Conservation (phyloP, 2,797 vertebrate genomes). For the Ptychadena robeensis region DNA sequence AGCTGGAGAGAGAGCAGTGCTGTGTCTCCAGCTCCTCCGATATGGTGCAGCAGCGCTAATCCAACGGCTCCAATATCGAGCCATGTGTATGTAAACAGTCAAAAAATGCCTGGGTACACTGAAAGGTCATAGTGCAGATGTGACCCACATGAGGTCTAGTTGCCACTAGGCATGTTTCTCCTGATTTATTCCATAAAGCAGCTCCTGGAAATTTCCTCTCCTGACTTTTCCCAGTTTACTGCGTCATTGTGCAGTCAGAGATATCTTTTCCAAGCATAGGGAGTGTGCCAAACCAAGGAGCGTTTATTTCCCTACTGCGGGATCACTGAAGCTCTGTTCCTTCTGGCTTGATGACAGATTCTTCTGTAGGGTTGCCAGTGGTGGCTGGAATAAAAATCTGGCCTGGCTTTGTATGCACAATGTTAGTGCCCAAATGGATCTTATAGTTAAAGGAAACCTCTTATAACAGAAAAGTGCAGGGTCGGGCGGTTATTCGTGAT, state of each 20-base stretch:
- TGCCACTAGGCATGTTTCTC: not conserved
- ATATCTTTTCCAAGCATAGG: slow-evolving; percentile 10
- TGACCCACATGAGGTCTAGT: not conserved
- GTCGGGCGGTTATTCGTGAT: not conserved
- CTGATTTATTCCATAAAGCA: slow-evolving; percentile 31
- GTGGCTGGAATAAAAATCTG: not conserved
- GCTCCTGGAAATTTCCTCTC: slow-evolving; percentile 39
- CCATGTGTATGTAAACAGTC: not conserved
- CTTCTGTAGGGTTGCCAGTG: slow-evolving; percentile 4
- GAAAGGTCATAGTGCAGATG: not conserved
- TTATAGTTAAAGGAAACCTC: not conserved
- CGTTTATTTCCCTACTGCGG: slow-evolving; percentile 11
- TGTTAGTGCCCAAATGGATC: not conserved
- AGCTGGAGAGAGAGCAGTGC: too few relatives aligned
- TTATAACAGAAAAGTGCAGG: not conserved
- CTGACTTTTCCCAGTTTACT: slow-evolving; percentile 10
- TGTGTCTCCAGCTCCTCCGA: too few relatives aligned
- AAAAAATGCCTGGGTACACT: not conserved
- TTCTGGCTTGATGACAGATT: not conserved
- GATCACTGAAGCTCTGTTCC: slow-evolving; percentile 23
- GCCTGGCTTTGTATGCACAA: not conserved
- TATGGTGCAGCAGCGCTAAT: too few relatives aligned
- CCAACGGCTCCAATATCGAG: too few relatives aligned
- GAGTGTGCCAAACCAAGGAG: slow-evolving; percentile 18
- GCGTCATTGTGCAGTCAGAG: slow-evolving; percentile 13